Evolutionary conservation across 1,140 invertebrate genomes (phyloP).

Genomic region (Drosophila virilis): DNA sequence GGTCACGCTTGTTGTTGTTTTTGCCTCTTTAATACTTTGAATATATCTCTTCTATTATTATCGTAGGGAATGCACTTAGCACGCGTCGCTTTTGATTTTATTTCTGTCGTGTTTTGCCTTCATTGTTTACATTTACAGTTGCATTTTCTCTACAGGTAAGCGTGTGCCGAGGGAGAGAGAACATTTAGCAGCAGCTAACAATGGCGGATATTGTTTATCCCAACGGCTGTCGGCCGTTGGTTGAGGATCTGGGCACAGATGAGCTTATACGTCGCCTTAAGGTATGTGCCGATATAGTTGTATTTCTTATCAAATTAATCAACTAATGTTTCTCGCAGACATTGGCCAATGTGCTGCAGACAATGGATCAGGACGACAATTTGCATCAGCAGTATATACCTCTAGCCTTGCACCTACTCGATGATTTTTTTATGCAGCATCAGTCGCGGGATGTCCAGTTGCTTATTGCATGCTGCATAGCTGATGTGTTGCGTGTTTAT

Average conservation of each 20-base stretch:
- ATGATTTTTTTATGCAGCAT: conserved; percentile 96
- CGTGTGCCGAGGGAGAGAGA: background rate
- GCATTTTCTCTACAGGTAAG: conserved; percentile 3
- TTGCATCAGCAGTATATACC: conserved; percentile 97
- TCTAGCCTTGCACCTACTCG: conserved; percentile 95
- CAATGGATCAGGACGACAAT: conserved; percentile 98
- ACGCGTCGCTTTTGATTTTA: background rate
- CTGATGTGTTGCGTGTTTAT: conserved; percentile 98
- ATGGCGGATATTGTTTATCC: conserved; percentile 92
- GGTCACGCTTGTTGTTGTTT: conserved; percentile 52
- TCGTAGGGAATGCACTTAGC: background rate
- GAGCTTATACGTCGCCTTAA: conserved; percentile 97
- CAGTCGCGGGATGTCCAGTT: conserved; percentile 96
- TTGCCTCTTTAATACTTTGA: conserved; percentile 14
- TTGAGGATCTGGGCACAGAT: conserved; percentile 96
- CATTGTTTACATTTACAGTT: conserved; percentile 22
- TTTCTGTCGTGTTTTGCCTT: background rate
- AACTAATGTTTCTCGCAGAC: conserved; percentile 86
- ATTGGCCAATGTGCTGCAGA: conserved; percentile 96
- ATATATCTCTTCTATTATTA: conserved; percentile 15
- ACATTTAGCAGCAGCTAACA: conserved; percentile 23
- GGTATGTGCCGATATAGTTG: conserved; percentile 85
- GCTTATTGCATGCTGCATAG: conserved; percentile 97
- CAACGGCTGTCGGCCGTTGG: conserved; percentile 93
- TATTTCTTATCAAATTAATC: background rate